A percentile compares a stretch with the other conserved stretches of the same genome.
Evolutionary conservation across 2,113 vertebrate genomes (phyloP).

Genomic region (Alexandromys fortis): DNA sequence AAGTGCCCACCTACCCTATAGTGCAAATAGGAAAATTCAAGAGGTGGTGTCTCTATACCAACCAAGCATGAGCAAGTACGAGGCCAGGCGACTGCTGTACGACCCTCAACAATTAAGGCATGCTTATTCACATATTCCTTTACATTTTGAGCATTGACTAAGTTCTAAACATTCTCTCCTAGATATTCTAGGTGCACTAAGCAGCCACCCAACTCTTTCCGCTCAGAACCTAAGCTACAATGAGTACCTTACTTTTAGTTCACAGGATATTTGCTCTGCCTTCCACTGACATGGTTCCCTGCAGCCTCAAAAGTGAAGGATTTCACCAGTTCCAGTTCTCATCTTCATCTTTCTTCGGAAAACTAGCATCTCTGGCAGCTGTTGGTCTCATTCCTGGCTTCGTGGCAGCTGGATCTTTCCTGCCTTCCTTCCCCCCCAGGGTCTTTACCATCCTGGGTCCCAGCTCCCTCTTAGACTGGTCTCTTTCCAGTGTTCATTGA

Average conservation of each 20-base stretch:
- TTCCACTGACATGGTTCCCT: neutral
- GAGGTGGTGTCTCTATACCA: fast-evolving
- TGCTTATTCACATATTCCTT: neutral
- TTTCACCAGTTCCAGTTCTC: neutral
- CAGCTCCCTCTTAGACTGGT: neutral
- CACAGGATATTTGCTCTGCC: neutral
- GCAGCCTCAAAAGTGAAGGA: neutral
- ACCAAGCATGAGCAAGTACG: too few species aligned
- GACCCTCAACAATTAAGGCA: neutral
- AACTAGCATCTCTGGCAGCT: neutral
- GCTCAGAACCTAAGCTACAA: neutral
- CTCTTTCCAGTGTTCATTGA: neutral
- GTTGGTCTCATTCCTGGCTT: too few species aligned
- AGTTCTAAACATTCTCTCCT: neutral
- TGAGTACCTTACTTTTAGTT: neutral
- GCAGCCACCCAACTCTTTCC: neutral
- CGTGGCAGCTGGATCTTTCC: fast-evolving
- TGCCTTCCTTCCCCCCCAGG: fast-evolving
- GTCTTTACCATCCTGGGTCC: neutral
- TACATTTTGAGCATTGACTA: neutral
- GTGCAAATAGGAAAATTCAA: neutral
- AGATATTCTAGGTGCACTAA: neutral
- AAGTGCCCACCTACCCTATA: neutral
- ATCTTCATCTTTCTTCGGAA: neutral
- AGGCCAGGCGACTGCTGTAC: fast-evolving